phyloP scores from a whole-genome alignment of 2,797 vertebrate genomes.

The Sebastes iracundus region DNA sequence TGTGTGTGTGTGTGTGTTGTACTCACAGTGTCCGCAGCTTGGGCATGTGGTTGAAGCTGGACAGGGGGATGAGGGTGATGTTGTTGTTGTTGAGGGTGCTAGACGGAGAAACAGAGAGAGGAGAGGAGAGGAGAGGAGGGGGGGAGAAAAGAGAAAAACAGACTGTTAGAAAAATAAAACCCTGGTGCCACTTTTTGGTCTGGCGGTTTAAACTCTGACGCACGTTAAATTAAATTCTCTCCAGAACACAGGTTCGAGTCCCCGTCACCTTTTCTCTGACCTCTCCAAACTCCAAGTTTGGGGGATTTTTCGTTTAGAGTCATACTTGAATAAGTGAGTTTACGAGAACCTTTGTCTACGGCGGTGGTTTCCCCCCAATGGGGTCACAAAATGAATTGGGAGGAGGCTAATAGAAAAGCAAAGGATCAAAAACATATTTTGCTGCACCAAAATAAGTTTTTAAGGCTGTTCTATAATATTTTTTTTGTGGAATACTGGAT shows the following conservation, averaged over 20 bases:
- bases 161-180: conserved; percentile 41
- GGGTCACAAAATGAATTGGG: background rate
- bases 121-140: background rate
- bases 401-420: background rate
- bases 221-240: conserved; percentile 2
- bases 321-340: background rate
- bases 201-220: conserved; percentile 33
- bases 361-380: background rate
- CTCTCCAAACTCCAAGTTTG: background rate
- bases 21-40: conserved; percentile 99
- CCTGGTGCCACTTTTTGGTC: conserved; percentile 23
- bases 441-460: background rate
- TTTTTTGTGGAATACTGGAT: background rate
- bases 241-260: conserved; percentile 9
- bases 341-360: background rate
- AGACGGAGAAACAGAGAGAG: conserved; percentile 59
- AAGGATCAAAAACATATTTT: background rate
- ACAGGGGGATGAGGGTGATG: conserved; percentile 96
- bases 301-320: background rate
- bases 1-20: conserved; percentile 29
- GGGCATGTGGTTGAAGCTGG: conserved; percentile 99
- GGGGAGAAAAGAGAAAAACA: conserved; percentile 27
- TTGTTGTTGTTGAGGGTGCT: conserved; percentile 99
- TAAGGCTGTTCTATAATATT: background rate
- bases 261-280: conserved; percentile 17